Conservation (phyloP, 2,113 vertebrate genomes). For the Pholis gunnellus region DNA sequence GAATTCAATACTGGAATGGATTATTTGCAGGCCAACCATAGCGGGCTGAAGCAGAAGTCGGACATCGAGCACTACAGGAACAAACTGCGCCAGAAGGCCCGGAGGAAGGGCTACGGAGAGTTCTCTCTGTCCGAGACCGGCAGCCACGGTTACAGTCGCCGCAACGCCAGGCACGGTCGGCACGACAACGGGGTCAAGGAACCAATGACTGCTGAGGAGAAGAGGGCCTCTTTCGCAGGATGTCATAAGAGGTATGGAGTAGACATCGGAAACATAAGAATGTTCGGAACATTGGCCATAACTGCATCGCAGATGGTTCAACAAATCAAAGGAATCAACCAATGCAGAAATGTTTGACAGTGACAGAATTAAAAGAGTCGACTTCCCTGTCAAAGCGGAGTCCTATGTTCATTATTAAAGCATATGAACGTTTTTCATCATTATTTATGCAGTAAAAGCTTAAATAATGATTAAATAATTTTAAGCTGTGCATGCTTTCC, state of each 20-base stretch:
- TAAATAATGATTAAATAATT: not conserved
- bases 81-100: conserved; percentile 96
- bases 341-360: too few relatives aligned
- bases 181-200: conserved; percentile 81
- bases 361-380: not conserved
- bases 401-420: not conserved
- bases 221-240: conserved; percentile 86
- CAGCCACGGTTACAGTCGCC: conserved; percentile 79
- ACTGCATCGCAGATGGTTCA: not conserved
- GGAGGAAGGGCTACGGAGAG: conserved; percentile 95
- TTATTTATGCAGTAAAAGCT: not conserved
- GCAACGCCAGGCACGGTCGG: conserved; percentile 62
- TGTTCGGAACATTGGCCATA: too few relatives aligned
- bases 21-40: conserved; percentile 88
- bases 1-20: not conserved
- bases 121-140: conserved; percentile 86
- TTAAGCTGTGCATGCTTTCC: not conserved
- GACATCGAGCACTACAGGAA: conserved; percentile 99
- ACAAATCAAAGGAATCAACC: not conserved
- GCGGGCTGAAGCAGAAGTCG: conserved; percentile 94
- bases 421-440: conserved; percentile 4
- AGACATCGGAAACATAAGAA: not conserved
- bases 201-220: conserved; percentile 89
- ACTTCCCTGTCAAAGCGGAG: not conserved
- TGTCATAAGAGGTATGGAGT: conserved; percentile 77